Conservation (phyloP, 2,113 vertebrate species). For the Colossoma macropomum region DNA sequence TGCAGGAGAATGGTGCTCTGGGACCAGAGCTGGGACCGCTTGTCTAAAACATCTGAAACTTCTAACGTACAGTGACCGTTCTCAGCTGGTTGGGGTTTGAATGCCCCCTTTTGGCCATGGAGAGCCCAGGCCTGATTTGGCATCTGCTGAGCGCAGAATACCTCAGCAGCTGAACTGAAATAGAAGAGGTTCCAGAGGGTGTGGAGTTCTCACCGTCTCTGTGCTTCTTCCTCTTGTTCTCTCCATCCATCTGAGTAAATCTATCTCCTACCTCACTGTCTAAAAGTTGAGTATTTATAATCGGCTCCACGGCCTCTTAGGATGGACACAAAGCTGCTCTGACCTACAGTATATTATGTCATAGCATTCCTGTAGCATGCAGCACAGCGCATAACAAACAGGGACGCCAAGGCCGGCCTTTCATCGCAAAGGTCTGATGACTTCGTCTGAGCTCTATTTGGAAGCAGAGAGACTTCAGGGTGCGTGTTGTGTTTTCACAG, state of each 20-base stretch:
- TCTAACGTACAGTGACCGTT: not conserved
- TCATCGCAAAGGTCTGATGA: not conserved
- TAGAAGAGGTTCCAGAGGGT: not conserved
- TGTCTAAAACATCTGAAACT: not conserved
- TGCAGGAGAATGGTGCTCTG: too few relatives aligned
- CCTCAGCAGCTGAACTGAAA: constrained; percentile 19
- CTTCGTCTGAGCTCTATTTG: constrained; percentile 1
- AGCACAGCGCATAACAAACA: not conserved
- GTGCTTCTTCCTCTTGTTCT: not conserved
- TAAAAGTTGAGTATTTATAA: constrained; percentile 4
- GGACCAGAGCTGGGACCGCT: not conserved
- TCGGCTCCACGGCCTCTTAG: not conserved
- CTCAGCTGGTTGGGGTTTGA: not conserved
- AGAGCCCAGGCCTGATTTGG: constrained; percentile 11
- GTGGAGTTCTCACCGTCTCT: not conserved
- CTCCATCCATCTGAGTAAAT: not conserved
- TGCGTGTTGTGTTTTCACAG: not conserved
- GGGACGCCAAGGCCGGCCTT: not conserved
- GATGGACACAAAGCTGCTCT: not conserved
- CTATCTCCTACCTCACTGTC: not conserved
- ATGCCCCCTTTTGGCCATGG: not conserved
- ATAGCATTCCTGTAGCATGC: not conserved
- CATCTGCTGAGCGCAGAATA: constrained; percentile 11
- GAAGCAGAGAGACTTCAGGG: not conserved
- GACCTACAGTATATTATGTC: constrained; percentile 1